Base-by-base conservation (phyloP, 92 coral and sea anemone species). In the Siderastrea siderea region DNA sequence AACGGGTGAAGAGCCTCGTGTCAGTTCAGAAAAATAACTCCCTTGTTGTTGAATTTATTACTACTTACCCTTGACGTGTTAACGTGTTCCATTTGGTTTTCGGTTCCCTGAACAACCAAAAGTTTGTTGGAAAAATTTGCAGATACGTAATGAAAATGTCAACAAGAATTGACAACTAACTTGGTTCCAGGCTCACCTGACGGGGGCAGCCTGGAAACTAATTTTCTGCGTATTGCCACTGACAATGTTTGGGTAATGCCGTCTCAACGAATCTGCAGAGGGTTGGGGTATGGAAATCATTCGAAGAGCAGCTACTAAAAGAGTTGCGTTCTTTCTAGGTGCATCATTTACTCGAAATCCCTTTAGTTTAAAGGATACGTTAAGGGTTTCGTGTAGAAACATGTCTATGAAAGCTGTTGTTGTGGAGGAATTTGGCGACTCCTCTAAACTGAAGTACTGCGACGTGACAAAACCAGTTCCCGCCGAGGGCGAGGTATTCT, bases 371-470 rank as follows among this genome's bases (percentile, higher is more conserved):
- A 76, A 62, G 58, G 51, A 12, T 6, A 57, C 66, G 8, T 14
- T 14, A 2, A 76, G 51, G 8, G 1, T 52, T 26, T 10, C 45
- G 5, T 54, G 19, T 1, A 71, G 58, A 79, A 80, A 61, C 3
- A 88, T 88, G 92, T 82, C 92, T 50, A 88, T 88, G 92, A 88
- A 88, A 82, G 92, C 92, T 16, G 71, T 88, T 47, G 11, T 66
- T 14, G 70, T 88, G 52, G 88, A 88, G 16, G 83, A 88, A 57
- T 84, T 78, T 46, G 92, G 92, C 19, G 84, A 82, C 81, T 82
- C 92, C 7, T 88, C 88, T 11, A 77, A 88, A 64, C 78, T 82
- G 43, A 66, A 75, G 54, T 88, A 75, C 61, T 17, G 58, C 6
- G 91, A 88, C 45, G 73, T 82, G 26, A 60, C 88, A 46, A 71